Percentiles rank a stretch among this genome's conserved stretches.
phyloP scores from a whole-genome alignment of 2,797 vertebrate genomes.

The Rhabdophis nuchalis region DNA sequence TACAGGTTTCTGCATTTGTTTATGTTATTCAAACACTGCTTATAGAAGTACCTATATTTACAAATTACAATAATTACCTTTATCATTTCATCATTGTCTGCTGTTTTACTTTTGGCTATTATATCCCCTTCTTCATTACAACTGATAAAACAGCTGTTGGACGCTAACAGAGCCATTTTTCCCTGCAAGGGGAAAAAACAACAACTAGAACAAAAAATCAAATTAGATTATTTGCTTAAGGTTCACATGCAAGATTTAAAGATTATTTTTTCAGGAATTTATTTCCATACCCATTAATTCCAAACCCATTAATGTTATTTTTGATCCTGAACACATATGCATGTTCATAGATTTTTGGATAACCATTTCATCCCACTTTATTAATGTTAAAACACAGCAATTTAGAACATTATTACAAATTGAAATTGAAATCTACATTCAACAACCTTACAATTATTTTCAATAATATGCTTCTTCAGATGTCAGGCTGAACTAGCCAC shows the following conservation, averaged over 20 bases:
- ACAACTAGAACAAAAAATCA: conserved; percentile 17
- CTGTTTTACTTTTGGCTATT: conserved; percentile 86
- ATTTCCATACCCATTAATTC: neutral
- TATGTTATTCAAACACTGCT: neutral
- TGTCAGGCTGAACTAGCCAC: neutral
- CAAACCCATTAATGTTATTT: neutral
- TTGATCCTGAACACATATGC: neutral
- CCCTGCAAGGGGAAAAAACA: conserved; percentile 71
- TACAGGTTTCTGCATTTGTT: neutral
- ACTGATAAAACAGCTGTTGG: conserved; percentile 93
- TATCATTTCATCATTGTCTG: conserved; percentile 90
- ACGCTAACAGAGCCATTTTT: conserved; percentile 89
- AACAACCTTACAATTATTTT: neutral
- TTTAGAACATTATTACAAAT: neutral
- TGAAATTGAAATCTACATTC: neutral
- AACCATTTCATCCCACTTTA: neutral
- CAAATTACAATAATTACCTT: conserved; percentile 77
- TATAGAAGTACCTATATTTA: neutral
- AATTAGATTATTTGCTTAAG: conserved; percentile 16
- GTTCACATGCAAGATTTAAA: neutral
- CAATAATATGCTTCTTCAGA: neutral
- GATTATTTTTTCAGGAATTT: neutral
- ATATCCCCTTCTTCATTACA: conserved; percentile 95
- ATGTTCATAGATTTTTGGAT: neutral
- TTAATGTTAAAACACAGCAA: neutral